A percentile compares a stretch with the other conserved stretches of the same genome.
phyloP scores from a whole-genome alignment of 2,888 invertebrate genomes.

The Incurvaria masculella region DNA sequence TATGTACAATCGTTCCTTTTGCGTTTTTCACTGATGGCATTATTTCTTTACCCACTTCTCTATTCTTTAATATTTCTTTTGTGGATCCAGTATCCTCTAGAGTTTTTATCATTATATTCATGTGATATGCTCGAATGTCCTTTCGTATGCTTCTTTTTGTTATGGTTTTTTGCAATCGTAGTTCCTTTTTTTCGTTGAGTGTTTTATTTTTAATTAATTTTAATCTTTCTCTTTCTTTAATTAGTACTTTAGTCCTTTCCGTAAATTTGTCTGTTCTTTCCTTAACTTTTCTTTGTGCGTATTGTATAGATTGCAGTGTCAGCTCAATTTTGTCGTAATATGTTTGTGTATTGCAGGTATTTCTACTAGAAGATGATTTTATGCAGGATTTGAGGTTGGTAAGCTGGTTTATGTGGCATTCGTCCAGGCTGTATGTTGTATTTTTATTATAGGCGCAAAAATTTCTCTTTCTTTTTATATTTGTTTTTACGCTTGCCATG shows the following conservation, averaged over 20 bases:
- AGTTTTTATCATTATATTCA: not conserved
- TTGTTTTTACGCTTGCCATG: not conserved
- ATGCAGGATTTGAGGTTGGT: no score
- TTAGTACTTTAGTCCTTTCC: not conserved
- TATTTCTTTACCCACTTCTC: not conserved
- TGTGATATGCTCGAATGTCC: not conserved
- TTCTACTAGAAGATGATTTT: no score
- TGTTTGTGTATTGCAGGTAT: no score
- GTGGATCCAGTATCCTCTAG: not conserved
- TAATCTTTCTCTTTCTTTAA: not conserved
- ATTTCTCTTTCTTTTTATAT: not conserved
- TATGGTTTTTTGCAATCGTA: not conserved
- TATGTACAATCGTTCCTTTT: not conserved
- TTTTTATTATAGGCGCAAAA: no score
- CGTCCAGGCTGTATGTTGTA: no score
- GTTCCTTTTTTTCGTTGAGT: not conserved
- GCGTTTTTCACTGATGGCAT: not conserved
- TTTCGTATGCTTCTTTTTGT: not conserved
- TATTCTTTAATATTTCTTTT: not conserved
- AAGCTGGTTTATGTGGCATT: no score
- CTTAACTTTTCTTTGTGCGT: not conserved
- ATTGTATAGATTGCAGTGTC: not conserved
- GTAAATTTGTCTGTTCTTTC: not conserved
- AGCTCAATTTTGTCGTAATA: no score
- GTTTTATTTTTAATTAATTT: not conserved